A percentile compares a stretch with the other conserved stretches of the same genome.
phyloP scores from a whole-genome alignment of 2,888 invertebrate genomes.

The Mesorhabditis spiculigera region DNA sequence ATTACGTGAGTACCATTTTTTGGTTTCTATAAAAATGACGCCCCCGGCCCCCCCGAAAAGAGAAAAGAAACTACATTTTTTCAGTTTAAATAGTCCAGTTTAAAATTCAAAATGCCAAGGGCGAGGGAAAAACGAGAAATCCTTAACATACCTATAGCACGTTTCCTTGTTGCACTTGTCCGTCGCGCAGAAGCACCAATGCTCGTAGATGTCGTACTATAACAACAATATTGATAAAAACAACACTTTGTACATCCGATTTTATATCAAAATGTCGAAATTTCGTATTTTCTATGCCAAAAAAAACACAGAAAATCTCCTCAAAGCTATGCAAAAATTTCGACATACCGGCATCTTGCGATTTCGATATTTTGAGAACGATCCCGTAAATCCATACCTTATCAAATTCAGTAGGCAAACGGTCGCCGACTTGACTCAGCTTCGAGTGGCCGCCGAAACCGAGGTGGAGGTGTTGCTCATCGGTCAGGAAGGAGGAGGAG shows the following conservation, averaged over 20 bases:
- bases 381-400: slow-evolving; percentile 26
- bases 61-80: too few relatives aligned
- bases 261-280: background rate
- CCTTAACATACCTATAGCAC: slow-evolving; percentile 17
- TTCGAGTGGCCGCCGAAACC: slow-evolving; percentile 44
- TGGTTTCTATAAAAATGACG: too few relatives aligned
- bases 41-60: too few relatives aligned
- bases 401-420: slow-evolving; percentile 47
- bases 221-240: slow-evolving; percentile 13
- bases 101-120: too few relatives aligned
- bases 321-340: background rate
- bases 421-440: slow-evolving; percentile 40
- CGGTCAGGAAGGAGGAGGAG: slow-evolving; percentile 44
- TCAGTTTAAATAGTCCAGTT: too few relatives aligned
- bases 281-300: background rate
- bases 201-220: slow-evolving; percentile 46
- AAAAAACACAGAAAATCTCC: too few relatives aligned
- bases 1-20: too few relatives aligned
- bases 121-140: too few relatives aligned
- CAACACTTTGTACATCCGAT: background rate
- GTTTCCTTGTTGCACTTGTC: slow-evolving; percentile 42
- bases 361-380: background rate
- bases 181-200: slow-evolving; percentile 54
- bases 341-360: background rate
- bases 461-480: slow-evolving; percentile 48